phyloP scores from a whole-genome alignment of 2,797 vertebrate genomes.

The Artibeus lituratus region DNA sequence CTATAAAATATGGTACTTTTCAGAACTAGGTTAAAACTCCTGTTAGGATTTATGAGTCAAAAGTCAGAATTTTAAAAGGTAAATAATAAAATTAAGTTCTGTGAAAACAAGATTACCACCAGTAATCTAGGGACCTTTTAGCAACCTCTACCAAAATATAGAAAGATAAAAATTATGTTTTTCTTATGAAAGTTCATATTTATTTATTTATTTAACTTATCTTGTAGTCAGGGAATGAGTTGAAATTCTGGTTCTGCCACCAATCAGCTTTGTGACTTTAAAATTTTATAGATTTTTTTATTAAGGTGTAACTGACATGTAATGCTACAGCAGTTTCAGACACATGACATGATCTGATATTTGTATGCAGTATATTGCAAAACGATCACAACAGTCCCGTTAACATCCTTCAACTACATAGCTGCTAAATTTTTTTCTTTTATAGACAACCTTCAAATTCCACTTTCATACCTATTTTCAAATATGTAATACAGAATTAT shows the following conservation, averaged over 20 bases:
- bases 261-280: not conserved
- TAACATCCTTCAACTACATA: not conserved
- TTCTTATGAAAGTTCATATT: not conserved
- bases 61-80: constrained; percentile 2
- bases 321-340: not conserved
- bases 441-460: not conserved
- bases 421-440: not conserved
- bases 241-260: not conserved
- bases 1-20: not conserved
- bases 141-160: not conserved
- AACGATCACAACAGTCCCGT: not conserved
- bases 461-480: not conserved
- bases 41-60: not conserved
- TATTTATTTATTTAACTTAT: not conserved
- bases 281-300: not conserved
- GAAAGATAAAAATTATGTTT: not conserved
- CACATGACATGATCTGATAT: not conserved
- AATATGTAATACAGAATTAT: not conserved
- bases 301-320: not conserved
- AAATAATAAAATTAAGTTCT: not conserved
- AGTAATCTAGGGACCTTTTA: not conserved
- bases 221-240: not conserved
- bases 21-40: not conserved
- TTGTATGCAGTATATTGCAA: not conserved
- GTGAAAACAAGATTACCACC: not conserved